Evolutionary conservation across 2,113 vertebrate species (phyloP).

Genomic region (Chauna torquata): DNA sequence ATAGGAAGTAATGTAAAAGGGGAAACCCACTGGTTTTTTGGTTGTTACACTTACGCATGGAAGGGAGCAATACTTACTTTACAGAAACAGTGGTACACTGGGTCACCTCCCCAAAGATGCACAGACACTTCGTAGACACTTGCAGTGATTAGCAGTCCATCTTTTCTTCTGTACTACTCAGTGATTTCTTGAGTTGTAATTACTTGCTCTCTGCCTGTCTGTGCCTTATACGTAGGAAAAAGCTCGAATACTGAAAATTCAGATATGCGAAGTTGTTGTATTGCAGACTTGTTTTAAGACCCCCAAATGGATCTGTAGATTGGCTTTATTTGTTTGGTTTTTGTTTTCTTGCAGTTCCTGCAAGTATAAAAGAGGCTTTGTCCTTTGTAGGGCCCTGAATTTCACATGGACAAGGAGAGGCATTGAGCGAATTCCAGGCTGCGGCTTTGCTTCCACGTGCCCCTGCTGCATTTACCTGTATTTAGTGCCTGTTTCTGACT

Average conservation of each 20-base stretch:
- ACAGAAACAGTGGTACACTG: too few relatives aligned
- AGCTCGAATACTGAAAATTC: neutral
- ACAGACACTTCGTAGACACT: rapidly evolving
- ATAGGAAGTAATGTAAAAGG: neutral
- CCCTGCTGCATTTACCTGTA: constrained; percentile 42
- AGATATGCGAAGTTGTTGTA: rapidly evolving
- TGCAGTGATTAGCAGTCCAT: rapidly evolving
- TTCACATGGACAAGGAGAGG: constrained; percentile 27
- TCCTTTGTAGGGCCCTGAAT: neutral
- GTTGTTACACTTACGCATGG: rapidly evolving
- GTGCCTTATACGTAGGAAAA: rapidly evolving
- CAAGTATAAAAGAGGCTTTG: constrained; percentile 42
- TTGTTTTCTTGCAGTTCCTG: constrained; percentile 23
- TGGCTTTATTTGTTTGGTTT: constrained; percentile 24
- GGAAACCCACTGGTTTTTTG: rapidly evolving
- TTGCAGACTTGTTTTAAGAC: neutral
- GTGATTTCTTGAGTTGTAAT: rapidly evolving
- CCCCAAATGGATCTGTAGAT: neutral
- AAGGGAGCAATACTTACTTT: neutral
- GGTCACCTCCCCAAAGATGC: neutral
- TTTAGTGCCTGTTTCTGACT: constrained; percentile 46
- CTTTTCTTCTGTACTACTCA: neutral
- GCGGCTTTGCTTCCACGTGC: constrained; percentile 50
- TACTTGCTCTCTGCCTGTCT: rapidly evolving
- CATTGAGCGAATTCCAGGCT: constrained; percentile 37